Conservation (phyloP, 2,888 invertebrate genomes). For the Keiferia lycopersicella region DNA sequence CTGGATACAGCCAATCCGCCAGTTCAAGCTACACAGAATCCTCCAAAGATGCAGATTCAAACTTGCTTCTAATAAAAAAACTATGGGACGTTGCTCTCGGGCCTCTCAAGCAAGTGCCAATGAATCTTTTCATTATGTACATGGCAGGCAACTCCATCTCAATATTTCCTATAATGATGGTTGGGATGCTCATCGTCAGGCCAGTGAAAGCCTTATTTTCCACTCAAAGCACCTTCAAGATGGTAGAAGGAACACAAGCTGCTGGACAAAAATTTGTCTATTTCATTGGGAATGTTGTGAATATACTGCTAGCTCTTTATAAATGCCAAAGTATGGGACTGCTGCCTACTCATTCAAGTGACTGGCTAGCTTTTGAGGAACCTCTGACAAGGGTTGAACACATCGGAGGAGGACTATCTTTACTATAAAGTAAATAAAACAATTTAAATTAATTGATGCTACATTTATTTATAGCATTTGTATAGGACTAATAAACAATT, state of each 20-base stretch:
- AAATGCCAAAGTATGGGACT: slow-evolving; percentile 99
- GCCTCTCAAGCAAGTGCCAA: slow-evolving; percentile 97
- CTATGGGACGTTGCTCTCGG: slow-evolving; percentile 98
- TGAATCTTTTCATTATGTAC: slow-evolving; percentile 99
- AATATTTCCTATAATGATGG: slow-evolving; percentile 99
- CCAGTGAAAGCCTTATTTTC: slow-evolving; percentile 97
- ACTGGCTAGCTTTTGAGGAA: slow-evolving; percentile 98
- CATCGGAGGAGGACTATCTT: slow-evolving; percentile 90
- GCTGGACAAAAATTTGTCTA: slow-evolving; percentile 96
- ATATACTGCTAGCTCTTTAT: slow-evolving; percentile 94
- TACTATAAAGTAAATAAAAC: slow-evolving; percentile 66
- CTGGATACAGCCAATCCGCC: slow-evolving; percentile 90
- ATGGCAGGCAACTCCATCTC: slow-evolving; percentile 99
- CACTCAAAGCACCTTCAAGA: slow-evolving; percentile 94
- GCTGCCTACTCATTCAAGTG: slow-evolving; percentile 97
- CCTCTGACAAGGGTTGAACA: slow-evolving; percentile 92
- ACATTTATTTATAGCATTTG: slow-evolving; percentile 57
- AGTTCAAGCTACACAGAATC: slow-evolving; percentile 88
- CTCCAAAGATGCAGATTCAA: slow-evolving; percentile 90
- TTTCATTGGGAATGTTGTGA: slow-evolving; percentile 95
- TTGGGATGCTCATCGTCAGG: slow-evolving; percentile 98
- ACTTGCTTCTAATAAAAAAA: slow-evolving; percentile 93
- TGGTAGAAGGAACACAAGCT: slow-evolving; percentile 96
- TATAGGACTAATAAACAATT: slow-evolving; percentile 59
- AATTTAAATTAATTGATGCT: slow-evolving; percentile 42